Conservation (phyloP, 2,113 vertebrate species). For the Dicrurus megarhynchus region DNA sequence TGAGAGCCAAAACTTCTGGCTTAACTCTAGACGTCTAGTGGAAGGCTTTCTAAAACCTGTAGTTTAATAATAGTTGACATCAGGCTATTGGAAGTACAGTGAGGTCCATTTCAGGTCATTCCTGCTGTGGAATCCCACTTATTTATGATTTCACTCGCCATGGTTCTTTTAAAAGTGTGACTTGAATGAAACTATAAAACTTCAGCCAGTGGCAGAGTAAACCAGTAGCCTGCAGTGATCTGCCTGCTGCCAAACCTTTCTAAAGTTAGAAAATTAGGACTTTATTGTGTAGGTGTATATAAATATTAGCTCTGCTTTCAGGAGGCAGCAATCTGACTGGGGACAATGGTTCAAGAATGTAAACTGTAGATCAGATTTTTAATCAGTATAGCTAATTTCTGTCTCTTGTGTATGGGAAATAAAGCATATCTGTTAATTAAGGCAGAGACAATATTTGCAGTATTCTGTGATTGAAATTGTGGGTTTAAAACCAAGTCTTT, state of each 20-base stretch:
- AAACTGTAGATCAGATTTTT: neutral
- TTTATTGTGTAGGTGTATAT: neutral
- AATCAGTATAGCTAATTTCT: neutral
- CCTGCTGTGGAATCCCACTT: neutral
- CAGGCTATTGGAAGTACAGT: conserved; percentile 64
- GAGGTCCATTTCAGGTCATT: conserved; percentile 67
- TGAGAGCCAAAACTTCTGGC: conserved; percentile 82
- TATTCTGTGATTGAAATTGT: neutral
- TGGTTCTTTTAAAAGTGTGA: neutral
- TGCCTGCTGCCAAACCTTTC: neutral
- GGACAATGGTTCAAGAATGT: neutral
- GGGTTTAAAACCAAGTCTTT: neutral
- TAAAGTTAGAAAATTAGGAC: neutral
- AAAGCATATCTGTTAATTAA: neutral
- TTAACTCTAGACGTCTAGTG: conserved; percentile 80
- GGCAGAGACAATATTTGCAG: neutral
- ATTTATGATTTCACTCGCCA: neutral
- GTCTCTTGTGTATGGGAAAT: neutral
- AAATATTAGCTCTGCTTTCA: neutral
- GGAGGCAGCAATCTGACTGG: neutral
- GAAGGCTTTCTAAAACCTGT: conserved; percentile 73
- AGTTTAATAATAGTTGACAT: conserved; percentile 77
- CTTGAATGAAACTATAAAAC: neutral
- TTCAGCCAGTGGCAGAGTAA: neutral
- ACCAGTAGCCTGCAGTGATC: neutral